Base-by-base conservation (phyloP, 2,888 invertebrate species). In the Melanotus villosus region DNA sequence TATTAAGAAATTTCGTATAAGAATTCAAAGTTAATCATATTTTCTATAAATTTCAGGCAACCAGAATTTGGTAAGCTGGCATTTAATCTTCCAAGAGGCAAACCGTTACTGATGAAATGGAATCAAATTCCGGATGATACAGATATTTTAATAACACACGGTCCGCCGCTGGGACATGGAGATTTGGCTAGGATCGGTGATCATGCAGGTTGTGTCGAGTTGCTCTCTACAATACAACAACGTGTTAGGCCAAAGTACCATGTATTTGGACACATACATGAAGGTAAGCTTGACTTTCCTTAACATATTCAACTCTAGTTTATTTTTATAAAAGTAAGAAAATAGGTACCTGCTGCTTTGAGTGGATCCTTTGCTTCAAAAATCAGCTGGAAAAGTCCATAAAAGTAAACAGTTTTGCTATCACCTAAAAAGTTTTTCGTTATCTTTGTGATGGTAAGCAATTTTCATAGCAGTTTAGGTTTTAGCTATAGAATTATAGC, bases 231-330 rank as follows among this genome's bases (percentile, higher is more conserved):
- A 0, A 90, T 95, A 1, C 94, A 94, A 79, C 87, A 90, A 73
- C 84, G 94, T 26, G 90, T 96, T 0, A 90, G 91, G 81, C 95
- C 95, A 12, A 93, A 92, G 80, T 94, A 93, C 82, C 95, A 96
- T 81, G 89, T 96, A 3, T 95, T 93, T 85, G 95, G 95, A 0
- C 95, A 95, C 82, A 91, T 96, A 65, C 95, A 96, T 84, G 94
- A 95, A 88, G 93, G 92, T 90, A 82, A 73, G 43, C 57, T 26
- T 50, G 18, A 10, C 4, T 1, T 26, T 14, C 9, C 14, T 12
- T 36, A 18, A 45, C 1, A 9, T 50, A n/a, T 21, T 21, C 12
- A 41, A 59, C n/a, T 36, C 38, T 19, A 36, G 65, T 47, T 47
- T 57, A 12, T 16, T 57, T 65, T 65, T 59, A 43, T 30, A 14